Conservation (phyloP, 2,888 invertebrate genomes). For the Biston stratarius region DNA sequence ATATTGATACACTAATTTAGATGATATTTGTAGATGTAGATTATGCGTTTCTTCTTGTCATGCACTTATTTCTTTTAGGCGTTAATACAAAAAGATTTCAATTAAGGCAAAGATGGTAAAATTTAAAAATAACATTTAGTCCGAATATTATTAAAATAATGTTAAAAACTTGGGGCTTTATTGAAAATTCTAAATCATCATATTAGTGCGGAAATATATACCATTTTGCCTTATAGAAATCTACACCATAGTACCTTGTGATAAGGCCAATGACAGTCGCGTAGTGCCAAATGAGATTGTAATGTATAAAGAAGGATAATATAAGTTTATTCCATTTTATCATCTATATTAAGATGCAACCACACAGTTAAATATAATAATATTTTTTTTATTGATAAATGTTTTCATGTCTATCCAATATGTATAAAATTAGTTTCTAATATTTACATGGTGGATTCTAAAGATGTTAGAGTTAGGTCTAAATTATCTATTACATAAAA, state of each 20-base stretch:
- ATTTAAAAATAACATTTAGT: not conserved
- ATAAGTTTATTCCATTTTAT: conserved; percentile 33
- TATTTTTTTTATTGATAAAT: not conserved
- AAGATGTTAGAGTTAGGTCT: not conserved
- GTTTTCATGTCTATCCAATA: not conserved
- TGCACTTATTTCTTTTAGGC: conserved; percentile 69
- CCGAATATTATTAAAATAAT: no score
- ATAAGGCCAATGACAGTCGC: conserved; percentile 66
- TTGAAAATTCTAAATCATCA: no score
- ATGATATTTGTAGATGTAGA: conserved; percentile 58
- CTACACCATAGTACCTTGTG: conserved; percentile 26
- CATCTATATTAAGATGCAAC: conserved; percentile 24
- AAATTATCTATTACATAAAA: not conserved
- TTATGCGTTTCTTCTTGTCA: conserved; percentile 62
- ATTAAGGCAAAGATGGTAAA: conserved; percentile 8
- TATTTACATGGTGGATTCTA: not conserved
- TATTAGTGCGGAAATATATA: not conserved
- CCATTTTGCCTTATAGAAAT: conserved; percentile 24
- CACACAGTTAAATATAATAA: not conserved
- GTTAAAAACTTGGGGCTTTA: no score
- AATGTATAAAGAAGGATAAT: conserved; percentile 43
- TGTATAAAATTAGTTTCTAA: no score
- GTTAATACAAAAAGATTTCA: conserved; percentile 37
- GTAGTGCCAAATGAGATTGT: conserved; percentile 77
- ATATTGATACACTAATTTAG: conserved; percentile 83